Evolutionary conservation across 2,797 vertebrate genomes (phyloP), one percentile per base, ranked within the genome.

Genomic region (Chloroceryle amazona): DNA sequence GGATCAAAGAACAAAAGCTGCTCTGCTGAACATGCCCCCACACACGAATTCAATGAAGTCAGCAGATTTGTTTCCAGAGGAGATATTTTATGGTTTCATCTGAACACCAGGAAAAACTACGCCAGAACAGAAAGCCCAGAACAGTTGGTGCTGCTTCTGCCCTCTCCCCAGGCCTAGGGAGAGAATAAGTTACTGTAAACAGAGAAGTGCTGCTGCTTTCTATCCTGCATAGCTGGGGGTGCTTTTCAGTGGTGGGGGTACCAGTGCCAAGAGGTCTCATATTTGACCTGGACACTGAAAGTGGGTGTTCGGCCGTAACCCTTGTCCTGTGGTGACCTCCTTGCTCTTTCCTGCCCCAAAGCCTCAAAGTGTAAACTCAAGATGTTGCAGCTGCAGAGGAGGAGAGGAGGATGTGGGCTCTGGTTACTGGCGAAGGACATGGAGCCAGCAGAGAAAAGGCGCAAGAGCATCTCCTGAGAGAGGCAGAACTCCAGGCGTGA

Each of bases 221-320:
- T 44, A 3, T 3, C 31, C 78, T 55, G 41, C 9, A 41, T 2
- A 12, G 29, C 11, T 29, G 2, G 0, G 11, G 47, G 55, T 22
- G 29, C 35, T 3, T 10, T 74, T 58, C 62, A 23, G n/a, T 11
- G 13, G 49, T 1, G 2, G 23, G 23, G 57, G 22, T 10, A 28
- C 31, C 58, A 19, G n/a, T 1, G 33, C 65, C 22, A 25, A 21
- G 14, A 44, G 20, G 25, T 8, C 61, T 29, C 7, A 23, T 8
- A 44, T 22, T 44, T 46, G 58, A 76, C 47, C 26, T 2, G 26
- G n/a, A 16, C 10, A 14, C 37, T 10, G 16, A 41, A 46, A 71
- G 29, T 0, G 1, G 19, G 23, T 11, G 46, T 25, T 61, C 39
- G 21, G 5, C 61, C 12, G 6, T 3, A 42, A 29, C 61, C 65